Evolutionary conservation across 2,888 invertebrate genomes (phyloP), one percentile per base, ranked within the genome.

Genomic region (Andrena fulva): DNA sequence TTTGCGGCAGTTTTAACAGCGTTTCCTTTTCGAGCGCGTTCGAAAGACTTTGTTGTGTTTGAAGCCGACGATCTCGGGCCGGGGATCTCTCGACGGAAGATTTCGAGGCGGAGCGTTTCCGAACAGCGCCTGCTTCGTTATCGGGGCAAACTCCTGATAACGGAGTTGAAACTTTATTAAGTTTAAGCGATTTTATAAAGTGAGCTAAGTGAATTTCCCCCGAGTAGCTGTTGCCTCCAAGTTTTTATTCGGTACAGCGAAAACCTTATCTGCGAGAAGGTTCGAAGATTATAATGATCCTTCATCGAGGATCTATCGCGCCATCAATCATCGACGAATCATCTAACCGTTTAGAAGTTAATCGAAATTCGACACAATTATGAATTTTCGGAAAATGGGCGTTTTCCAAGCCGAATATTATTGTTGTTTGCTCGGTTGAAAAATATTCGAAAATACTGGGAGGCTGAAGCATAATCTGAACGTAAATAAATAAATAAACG

Each of bases 81-180:
- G 7, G 42, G 6, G 10, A 31, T 52, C 29, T 27, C 8, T 42
- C 56, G 20, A 20, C 33, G 20, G 62, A n/a, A 20, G 33, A 10
- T 62, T 12, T 59, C 35, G 10, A 16, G 16, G 16, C 29, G 42
- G 35, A 48, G 29, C 59, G 29, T 60, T 48, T 42, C 10, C 69
- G n/a, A 69, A 20, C 29, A 12, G 27, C 24, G 42, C 29, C 42
- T 16, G 29, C 48, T 62, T 50, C 71, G 71, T 62, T 71, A 71
- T 71, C 71, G 24, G 10, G 5, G 16, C 62, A 16, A 71, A 71
- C 71, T 31, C 16, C 62, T 50, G 71, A 71, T 71, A 71, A 71
- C 60, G 8, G 31, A 5, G 48, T 50, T 7, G 50, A 33, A 71
- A 71, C 62, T 71, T 62, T 71, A 71, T 71, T 71, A 71, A 71